Base-by-base conservation (phyloP, 2,113 vertebrate species). In the Hemiprocne comata region DNA sequence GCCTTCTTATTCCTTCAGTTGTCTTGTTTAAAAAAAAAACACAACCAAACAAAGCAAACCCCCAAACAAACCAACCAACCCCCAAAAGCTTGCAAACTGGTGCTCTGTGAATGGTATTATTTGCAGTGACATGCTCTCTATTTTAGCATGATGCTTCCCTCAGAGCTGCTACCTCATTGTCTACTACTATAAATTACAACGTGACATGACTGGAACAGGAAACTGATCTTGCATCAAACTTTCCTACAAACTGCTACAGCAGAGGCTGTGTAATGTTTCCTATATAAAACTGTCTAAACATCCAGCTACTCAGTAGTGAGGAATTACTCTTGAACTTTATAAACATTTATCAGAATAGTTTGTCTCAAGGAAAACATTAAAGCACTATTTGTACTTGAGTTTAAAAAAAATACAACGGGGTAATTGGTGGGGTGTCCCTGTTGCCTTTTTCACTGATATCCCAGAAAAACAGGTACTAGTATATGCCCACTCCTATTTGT, bases 291-390 rank as follows among this genome's bases (percentile, higher is more conserved):
- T 90, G 57, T 93, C 61, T 93, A 95, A 94, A 91, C 79, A 92
- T 81, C 53, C 57, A 71, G 69, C 70, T 78, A 53, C 79, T 95
- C 72, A 26, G 5, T 42, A 55, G 48, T 2, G 2, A 51, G 70
- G 72, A 75, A 75, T 84, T 90, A 71, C 82, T 91, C 81, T 75
- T 65, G 69, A 86, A 67, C 57, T 72, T 50, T 17, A 17, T 83
- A 96, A 94, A 96, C 76, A 79, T 94, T 95, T 87, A 48, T 86
- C 65, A 57, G 44, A 84, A 50, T 16, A 72, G 88, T 94, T 96
- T 95, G 57, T 86, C 75, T 80, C 31, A 87, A 81, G 83, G 73
- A 88, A 88, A 91, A 84, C 57, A 73, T 76, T 90, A 29, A 91
- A 84, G 46, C 10, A 44, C 15, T 76, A 54, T 70, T 94, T 95